Percentiles rank a stretch among this genome's conserved stretches.
Conservation (phyloP, 2,888 invertebrate species). For the Carterocephalus palaemon region DNA sequence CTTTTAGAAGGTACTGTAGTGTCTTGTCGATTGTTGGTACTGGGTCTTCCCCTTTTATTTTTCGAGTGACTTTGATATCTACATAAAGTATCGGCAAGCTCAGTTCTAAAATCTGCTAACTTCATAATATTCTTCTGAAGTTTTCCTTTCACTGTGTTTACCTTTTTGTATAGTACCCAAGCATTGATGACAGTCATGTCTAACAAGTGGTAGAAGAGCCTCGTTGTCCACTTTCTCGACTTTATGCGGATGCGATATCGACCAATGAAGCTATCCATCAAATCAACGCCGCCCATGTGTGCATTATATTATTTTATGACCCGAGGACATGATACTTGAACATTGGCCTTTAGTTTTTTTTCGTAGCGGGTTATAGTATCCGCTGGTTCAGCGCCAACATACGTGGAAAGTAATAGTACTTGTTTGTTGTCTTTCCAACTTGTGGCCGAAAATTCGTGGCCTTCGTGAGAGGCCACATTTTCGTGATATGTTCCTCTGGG, state of each 20-base stretch:
- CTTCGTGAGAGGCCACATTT: conserved; percentile 39
- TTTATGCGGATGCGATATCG: conserved; percentile 40
- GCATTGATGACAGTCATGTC: conserved; percentile 43
- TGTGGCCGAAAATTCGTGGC: conserved; percentile 35
- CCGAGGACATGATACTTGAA: conserved; percentile 40
- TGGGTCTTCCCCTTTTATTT: conserved; percentile 41
- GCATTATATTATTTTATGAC: conserved; percentile 38
- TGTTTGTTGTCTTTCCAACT: conserved; percentile 44
- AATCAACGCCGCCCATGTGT: conserved; percentile 35
- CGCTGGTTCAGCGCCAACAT: conserved; percentile 43
- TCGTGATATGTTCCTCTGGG: conserved; percentile 40
- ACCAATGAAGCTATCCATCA: conserved; percentile 41
- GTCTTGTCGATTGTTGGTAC: conserved; percentile 36
- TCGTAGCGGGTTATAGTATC: conserved; percentile 38
- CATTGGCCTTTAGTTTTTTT: conserved; percentile 39
- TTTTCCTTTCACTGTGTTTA: conserved; percentile 39
- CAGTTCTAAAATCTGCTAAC: conserved; percentile 41
- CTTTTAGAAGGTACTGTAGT: conserved; percentile 37
- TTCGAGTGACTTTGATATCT: conserved; percentile 37
- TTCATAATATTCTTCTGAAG: conserved; percentile 38
- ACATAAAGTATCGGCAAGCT: conserved; percentile 40
- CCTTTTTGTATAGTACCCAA: conserved; percentile 43
- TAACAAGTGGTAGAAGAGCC: conserved; percentile 40
- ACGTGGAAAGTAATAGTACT: conserved; percentile 40
- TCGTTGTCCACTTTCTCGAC: conserved; percentile 39